These are phyloP conservation scores for Tympanoctomys barrerae DNA, from an alignment of 2,797 vertebrate genomes.

Conservation along the genomic window DNA sequence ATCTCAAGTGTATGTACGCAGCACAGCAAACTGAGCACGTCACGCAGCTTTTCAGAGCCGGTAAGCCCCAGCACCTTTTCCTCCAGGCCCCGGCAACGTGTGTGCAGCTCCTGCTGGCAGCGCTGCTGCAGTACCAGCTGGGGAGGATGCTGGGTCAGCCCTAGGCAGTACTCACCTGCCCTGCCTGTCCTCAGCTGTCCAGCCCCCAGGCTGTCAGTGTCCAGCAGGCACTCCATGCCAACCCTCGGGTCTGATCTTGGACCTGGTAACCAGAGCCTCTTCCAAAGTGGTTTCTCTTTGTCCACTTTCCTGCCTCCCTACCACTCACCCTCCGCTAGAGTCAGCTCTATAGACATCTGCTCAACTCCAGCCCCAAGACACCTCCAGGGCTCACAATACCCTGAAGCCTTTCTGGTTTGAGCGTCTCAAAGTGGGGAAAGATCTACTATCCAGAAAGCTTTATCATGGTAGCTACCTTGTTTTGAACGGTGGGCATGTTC, in stretches of 20 bases:
- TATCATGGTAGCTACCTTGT: not conserved
- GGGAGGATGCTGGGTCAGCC: not conserved
- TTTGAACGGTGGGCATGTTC: not conserved
- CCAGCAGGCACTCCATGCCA: not conserved
- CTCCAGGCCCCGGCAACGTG: constrained; percentile 89
- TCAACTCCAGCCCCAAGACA: not conserved
- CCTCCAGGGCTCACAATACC: not conserved
- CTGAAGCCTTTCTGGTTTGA: not conserved
- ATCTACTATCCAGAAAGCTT: not conserved
- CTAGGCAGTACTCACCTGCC: rapidly evolving
- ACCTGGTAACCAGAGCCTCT: not conserved
- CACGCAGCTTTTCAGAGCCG: constrained; percentile 92
- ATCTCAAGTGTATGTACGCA: constrained; percentile 94
- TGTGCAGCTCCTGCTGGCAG: constrained; percentile 89
- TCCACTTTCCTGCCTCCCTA: not conserved
- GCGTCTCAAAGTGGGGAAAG: not conserved
- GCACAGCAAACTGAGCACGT: constrained; percentile 93
- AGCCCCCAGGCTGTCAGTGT: rapidly evolving
- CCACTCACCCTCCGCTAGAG: not conserved
- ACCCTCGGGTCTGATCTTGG: not conserved
- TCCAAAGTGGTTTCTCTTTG: not conserved
- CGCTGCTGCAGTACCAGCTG: constrained; percentile 90
- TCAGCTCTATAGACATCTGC: not conserved
- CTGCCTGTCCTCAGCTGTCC: rapidly evolving
- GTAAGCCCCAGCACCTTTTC: constrained; percentile 91